A percentile compares a stretch with the other conserved stretches of the same genome.
phyloP scores from a whole-genome alignment of 2,113 vertebrate species.

The Tenebrosternarchus preto region DNA sequence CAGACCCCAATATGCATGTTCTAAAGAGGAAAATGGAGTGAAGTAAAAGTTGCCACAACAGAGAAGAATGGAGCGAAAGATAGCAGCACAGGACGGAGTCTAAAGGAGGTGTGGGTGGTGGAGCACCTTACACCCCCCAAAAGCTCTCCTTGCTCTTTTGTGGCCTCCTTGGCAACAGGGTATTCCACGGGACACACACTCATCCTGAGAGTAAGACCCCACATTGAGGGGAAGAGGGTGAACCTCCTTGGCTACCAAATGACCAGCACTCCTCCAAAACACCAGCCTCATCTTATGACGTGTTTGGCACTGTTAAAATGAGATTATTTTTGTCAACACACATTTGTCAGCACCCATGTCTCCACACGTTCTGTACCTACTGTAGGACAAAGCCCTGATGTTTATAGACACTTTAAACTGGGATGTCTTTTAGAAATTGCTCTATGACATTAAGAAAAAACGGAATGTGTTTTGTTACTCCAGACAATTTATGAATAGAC shows the following conservation, averaged over 20 bases:
- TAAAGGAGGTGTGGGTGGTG: constrained; percentile 69
- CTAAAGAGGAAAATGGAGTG: constrained; percentile 79
- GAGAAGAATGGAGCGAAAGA: constrained; percentile 77
- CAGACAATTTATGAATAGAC: not conserved
- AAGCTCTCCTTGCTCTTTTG: constrained; percentile 77
- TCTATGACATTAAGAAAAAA: too few species aligned
- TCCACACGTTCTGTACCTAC: not conserved
- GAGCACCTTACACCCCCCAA: constrained; percentile 50
- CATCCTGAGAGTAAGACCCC: constrained; percentile 59
- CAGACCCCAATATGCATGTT: constrained; percentile 79
- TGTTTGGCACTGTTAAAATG: not conserved
- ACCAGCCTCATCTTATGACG: not conserved
- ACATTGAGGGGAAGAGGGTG: constrained; percentile 62
- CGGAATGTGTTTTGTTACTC: too few species aligned
- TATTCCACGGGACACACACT: constrained; percentile 63
- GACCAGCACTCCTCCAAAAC: not conserved
- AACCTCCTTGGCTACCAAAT: constrained; percentile 61
- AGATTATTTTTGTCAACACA: not conserved
- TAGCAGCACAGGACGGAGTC: constrained; percentile 73
- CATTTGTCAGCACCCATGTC: too few species aligned
- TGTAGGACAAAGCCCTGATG: too few species aligned
- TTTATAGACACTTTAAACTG: not conserved
- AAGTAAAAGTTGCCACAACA: constrained; percentile 81
- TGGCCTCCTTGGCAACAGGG: constrained; percentile 73
- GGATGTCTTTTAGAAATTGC: too few species aligned